These are phyloP conservation scores for Tetragnatha versicolor DNA, from an alignment of 1,140 invertebrate species.

Conservation along the genomic window DNA sequence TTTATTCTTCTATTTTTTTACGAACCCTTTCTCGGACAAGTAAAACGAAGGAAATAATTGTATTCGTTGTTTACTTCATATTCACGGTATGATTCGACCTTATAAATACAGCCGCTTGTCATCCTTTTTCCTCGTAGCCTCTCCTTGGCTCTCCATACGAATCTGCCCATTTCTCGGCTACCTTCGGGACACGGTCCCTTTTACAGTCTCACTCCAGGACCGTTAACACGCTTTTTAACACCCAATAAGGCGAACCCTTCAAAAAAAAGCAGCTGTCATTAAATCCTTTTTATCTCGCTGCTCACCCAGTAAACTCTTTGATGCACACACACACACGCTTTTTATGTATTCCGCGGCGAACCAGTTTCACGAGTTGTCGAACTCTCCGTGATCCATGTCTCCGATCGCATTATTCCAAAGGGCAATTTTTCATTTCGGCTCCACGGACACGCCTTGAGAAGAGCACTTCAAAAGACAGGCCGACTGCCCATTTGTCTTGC, in stretches of 20 bases:
- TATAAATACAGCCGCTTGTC: too few species aligned
- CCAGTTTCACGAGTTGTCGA: constrained; percentile 21
- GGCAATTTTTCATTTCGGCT: constrained; percentile 4
- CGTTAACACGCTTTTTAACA: constrained; percentile 26
- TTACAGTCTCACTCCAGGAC: too few species aligned
- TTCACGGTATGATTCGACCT: too few species aligned
- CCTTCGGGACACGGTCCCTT: too few species aligned
- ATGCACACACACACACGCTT: constrained; percentile 8
- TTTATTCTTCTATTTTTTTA: too few species aligned
- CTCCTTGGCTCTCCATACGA: too few species aligned
- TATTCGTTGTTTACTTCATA: too few species aligned
- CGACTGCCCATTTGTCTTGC: constrained; percentile 12
- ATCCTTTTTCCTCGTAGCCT: too few species aligned
- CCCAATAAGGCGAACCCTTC: constrained; percentile 23
- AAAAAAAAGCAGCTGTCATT: not conserved
- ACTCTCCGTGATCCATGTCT: constrained; percentile 5
- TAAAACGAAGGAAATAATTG: too few species aligned
- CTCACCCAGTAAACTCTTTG: constrained; percentile 39
- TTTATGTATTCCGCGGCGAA: constrained; percentile 22
- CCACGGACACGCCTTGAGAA: not conserved
- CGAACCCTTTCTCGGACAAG: too few species aligned
- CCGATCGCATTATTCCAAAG: not conserved
- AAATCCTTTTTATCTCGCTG: constrained; percentile 17
- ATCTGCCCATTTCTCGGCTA: too few species aligned
- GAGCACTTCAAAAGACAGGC: constrained; percentile 1